Percentiles rank a stretch among this genome's conserved stretches.
Evolutionary conservation across 1,140 invertebrate genomes (phyloP).

Genomic region (Drosophila erecta): DNA sequence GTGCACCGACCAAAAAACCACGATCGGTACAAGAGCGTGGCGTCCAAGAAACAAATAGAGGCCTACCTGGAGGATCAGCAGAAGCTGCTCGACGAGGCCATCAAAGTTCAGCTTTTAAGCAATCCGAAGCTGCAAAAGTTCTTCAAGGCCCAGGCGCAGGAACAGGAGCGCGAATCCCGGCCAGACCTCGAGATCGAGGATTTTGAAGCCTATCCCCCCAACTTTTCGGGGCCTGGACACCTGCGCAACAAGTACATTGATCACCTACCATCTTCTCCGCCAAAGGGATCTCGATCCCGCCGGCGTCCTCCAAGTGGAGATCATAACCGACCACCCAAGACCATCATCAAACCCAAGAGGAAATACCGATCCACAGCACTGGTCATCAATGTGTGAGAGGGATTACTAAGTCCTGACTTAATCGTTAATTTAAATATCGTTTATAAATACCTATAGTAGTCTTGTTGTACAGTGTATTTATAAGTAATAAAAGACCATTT

Average conservation of each 20-base stretch:
- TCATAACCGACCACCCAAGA: slow-evolving; percentile 56
- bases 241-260: slow-evolving; percentile 51
- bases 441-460: slow-evolving; percentile 24
- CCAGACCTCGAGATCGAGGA: slow-evolving; percentile 69
- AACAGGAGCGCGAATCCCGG: slow-evolving; percentile 59
- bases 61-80: slow-evolving; percentile 77
- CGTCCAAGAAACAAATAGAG: slow-evolving; percentile 80
- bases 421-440: slow-evolving; percentile 30
- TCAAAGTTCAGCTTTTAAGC: slow-evolving; percentile 72
- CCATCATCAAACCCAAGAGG: slow-evolving; percentile 61
- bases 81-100: slow-evolving; percentile 73
- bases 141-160: slow-evolving; percentile 60
- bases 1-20: slow-evolving; percentile 34
- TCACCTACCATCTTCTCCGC: slow-evolving; percentile 21
- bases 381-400: slow-evolving; percentile 75
- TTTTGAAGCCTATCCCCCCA: slow-evolving; percentile 67
- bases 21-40: slow-evolving; percentile 75
- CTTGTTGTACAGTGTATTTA: slow-evolving; percentile 41
- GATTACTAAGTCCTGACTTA: slow-evolving; percentile 19
- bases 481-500: slow-evolving; percentile 64
- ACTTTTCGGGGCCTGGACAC: slow-evolving; percentile 53
- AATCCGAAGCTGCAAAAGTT: slow-evolving; percentile 78
- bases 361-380: slow-evolving; percentile 71
- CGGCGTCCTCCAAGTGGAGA: slow-evolving; percentile 52
- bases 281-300: slow-evolving; percentile 43